Evolutionary conservation across 2,113 vertebrate species (phyloP).

Genomic region (Syrrhaptes paradoxus): DNA sequence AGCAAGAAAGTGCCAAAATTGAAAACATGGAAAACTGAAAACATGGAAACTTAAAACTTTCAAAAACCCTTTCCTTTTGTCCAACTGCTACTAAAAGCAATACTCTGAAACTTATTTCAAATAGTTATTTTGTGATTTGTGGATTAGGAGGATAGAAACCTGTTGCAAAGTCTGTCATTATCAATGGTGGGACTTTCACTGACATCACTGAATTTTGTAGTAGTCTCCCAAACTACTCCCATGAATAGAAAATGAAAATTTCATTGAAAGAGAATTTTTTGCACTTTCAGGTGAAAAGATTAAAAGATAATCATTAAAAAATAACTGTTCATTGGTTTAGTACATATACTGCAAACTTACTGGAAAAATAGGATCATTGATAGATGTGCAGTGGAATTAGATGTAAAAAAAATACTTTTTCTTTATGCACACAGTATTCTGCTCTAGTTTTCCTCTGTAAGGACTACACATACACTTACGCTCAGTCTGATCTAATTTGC

Average conservation of each 20-base stretch:
- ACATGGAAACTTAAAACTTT: neutral
- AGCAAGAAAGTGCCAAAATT: neutral
- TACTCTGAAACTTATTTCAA: neutral
- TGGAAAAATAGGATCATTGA: neutral
- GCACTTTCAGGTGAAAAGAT: neutral
- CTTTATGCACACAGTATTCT: neutral
- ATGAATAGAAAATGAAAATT: neutral
- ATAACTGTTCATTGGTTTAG: neutral
- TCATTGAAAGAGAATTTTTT: neutral
- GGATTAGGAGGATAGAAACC: fast-evolving
- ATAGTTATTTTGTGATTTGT: neutral
- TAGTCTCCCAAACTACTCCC: neutral
- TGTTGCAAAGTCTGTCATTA: neutral
- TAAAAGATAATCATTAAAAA: neutral
- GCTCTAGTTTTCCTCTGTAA: neutral
- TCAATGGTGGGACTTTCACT: neutral
- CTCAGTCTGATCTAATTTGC: neutral
- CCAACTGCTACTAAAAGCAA: neutral
- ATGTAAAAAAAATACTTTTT: neutral
- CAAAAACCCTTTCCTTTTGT: neutral
- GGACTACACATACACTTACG: neutral
- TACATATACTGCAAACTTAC: neutral
- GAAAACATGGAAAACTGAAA: neutral
- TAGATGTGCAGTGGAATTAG: neutral
- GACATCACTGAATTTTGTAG: neutral